phyloP scores from a whole-genome alignment of 1,140 invertebrate species.

The Ridgeia piscesae region DNA sequence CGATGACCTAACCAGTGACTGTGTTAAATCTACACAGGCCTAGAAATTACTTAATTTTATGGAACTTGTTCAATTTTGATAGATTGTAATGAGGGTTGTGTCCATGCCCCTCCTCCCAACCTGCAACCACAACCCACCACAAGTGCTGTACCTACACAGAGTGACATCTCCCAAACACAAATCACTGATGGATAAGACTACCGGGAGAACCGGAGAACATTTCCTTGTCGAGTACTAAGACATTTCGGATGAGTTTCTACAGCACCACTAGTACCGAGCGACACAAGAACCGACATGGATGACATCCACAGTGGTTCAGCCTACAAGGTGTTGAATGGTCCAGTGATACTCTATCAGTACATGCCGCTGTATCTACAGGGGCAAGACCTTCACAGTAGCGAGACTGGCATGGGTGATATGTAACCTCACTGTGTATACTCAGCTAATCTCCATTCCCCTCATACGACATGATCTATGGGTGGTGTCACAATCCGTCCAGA shows the following conservation, averaged over 20 bases:
- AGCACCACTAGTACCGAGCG: background rate
- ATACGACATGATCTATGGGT: background rate
- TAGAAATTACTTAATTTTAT: background rate
- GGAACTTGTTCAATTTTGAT: background rate
- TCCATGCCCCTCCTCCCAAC: background rate
- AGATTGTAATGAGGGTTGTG: background rate
- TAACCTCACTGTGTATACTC: background rate
- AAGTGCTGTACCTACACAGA: background rate
- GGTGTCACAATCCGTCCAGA: background rate
- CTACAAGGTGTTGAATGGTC: background rate
- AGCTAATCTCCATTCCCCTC: background rate
- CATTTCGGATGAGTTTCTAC: background rate
- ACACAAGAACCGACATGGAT: background rate
- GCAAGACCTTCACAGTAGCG: background rate
- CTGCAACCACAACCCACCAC: background rate
- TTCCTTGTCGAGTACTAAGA: background rate
- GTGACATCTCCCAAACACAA: background rate
- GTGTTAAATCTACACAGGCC: background rate
- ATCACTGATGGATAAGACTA: background rate
- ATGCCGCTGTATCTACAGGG: background rate
- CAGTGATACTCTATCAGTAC: background rate
- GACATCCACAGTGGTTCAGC: background rate
- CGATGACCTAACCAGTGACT: too few species aligned
- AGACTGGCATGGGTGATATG: background rate
- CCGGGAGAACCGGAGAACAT: background rate